Evolutionary conservation across 2,797 vertebrate genomes (phyloP).

Genomic region (Pipistrellus nathusii): DNA sequence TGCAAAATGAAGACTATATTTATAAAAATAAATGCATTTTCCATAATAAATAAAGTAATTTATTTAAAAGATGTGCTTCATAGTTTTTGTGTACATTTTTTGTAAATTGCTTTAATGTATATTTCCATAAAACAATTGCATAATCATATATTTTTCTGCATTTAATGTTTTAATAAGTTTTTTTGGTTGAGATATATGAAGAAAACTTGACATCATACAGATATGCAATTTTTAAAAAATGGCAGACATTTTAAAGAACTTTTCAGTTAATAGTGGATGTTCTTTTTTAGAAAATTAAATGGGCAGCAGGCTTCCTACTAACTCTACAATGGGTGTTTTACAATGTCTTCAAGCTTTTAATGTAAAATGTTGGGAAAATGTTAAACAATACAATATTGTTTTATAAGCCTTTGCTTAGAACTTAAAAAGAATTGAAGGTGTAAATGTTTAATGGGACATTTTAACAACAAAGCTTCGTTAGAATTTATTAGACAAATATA

Average conservation of each 20-base stretch:
- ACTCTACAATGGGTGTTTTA: not conserved
- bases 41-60: not conserved
- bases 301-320: not conserved
- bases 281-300: slow-evolving; percentile 36
- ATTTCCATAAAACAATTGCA: not conserved
- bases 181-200: not conserved
- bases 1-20: not conserved
- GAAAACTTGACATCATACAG: not conserved
- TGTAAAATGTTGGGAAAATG: slow-evolving; percentile 35
- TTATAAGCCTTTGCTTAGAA: slow-evolving; percentile 39
- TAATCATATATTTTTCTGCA: not conserved
- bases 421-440: slow-evolving; percentile 19
- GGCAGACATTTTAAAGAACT: not conserved
- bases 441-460: slow-evolving; percentile 1
- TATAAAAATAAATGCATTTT: not conserved
- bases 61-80: not conserved
- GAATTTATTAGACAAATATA: slow-evolving; percentile 18
- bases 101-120: not conserved
- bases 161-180: not conserved
- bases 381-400: slow-evolving; percentile 46
- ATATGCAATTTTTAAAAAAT: not conserved
- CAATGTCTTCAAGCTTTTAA: slow-evolving; percentile 42
- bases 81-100: not conserved
- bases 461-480: slow-evolving; percentile 2
- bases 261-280: not conserved